phyloP scores from a whole-genome alignment of 2,888 invertebrate species.

The Cataglyphis rosenhaueri region DNA sequence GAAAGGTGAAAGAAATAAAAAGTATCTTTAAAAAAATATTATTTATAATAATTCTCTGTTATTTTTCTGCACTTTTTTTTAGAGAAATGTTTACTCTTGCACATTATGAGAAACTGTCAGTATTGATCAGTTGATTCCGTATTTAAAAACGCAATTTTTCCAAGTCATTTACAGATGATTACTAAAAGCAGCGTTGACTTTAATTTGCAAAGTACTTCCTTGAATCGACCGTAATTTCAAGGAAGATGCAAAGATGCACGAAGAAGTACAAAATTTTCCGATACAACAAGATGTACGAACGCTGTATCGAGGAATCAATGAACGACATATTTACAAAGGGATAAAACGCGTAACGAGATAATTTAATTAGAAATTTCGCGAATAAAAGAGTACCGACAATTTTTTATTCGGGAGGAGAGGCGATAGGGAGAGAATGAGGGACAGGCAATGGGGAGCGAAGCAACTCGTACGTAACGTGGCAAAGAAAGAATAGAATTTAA shows the following conservation, averaged over 20 bases:
- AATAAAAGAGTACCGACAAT: constrained; percentile 37
- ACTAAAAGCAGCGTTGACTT: neutral
- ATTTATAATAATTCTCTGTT: constrained; percentile 2
- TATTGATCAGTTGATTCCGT: neutral
- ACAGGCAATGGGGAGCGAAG: neutral
- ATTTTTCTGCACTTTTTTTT: constrained; percentile 9
- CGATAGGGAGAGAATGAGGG: neutral
- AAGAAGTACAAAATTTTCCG: constrained; percentile 10
- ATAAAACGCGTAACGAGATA: constrained; percentile 47
- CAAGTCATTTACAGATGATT: neutral
- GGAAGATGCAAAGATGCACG: neutral
- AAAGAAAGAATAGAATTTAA: constrained; percentile 62
- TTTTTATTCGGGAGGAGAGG: constrained; percentile 12
- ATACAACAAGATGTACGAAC: neutral
- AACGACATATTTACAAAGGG: constrained; percentile 20
- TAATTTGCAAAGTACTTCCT: constrained; percentile 30
- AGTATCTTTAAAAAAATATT: neutral
- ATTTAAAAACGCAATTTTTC: constrained; percentile 16
- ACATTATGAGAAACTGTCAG: constrained; percentile 12
- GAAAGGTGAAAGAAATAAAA: neutral
- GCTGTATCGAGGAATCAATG: neutral
- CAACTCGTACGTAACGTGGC: constrained; percentile 46
- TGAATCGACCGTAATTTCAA: neutral
- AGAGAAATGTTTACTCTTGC: neutral
- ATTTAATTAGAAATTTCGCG: constrained; percentile 45